Conservation (phyloP, 1,140 invertebrate species). For the Bombyx mori region ASM3026992v2 NC_085110.1:17418001-17418500, state of each 20-base stretch:
- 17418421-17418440: no score
- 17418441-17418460: no score
- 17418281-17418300: conserved; percentile 2
- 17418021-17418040: no score
- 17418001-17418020: no score
- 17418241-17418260: conserved; percentile 17
- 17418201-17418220: conserved; percentile 16
- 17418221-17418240: conserved; percentile 19
- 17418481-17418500: not conserved
- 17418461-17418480: not conserved
- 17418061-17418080: no score
- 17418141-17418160: conserved; percentile 20
- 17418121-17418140: conserved; percentile 39
- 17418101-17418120: conserved; percentile 22
- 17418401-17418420: not conserved
- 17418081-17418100: no score
- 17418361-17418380: not conserved
- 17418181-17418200: conserved; percentile 24
- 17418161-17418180: conserved; percentile 7
- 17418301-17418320: not conserved
- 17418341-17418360: no score
- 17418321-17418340: no score
- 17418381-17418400: not conserved
- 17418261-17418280: conserved; percentile 6
- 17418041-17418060: no score